These are phyloP conservation scores for Scomber colias DNA, from an alignment of 2,113 vertebrate species.

Conservation along the genomic window DNA sequence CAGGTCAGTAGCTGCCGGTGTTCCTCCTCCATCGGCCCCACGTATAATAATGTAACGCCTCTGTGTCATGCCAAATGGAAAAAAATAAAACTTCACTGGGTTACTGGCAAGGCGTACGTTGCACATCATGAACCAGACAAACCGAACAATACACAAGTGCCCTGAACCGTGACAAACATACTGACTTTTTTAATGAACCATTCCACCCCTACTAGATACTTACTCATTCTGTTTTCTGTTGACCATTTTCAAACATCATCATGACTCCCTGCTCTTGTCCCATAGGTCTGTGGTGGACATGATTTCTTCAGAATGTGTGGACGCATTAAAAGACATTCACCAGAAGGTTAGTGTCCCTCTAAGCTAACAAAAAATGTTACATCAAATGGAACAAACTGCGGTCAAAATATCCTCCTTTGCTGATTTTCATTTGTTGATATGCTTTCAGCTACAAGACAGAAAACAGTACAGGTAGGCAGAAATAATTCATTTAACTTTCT, in stretches of 20 bases:
- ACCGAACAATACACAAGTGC: too few species aligned
- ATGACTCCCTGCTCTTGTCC: constrained; percentile 14
- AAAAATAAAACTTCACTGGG: too few species aligned
- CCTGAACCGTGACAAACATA: too few species aligned
- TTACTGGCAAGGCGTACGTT: too few species aligned
- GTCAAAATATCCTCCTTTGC: background rate
- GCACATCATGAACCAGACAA: too few species aligned
- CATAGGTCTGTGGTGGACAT: constrained; percentile 84
- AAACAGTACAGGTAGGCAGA: constrained; percentile 92
- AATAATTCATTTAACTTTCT: background rate
- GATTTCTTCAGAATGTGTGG: constrained; percentile 83
- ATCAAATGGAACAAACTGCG: background rate
- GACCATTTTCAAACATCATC: background rate
- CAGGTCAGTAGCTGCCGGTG: too few species aligned
- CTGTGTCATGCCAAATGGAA: too few species aligned
- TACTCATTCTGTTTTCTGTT: too few species aligned
- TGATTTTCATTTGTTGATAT: constrained; percentile 37
- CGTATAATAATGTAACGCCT: too few species aligned
- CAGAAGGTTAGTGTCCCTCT: constrained; percentile 83
- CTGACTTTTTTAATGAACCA: too few species aligned
- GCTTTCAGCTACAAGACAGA: constrained; percentile 87
- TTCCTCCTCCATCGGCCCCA: too few species aligned
- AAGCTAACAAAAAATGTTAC: background rate
- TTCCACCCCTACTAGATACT: too few species aligned
- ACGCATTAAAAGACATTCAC: constrained; percentile 90